phyloP scores from a whole-genome alignment of 2,888 invertebrate species.

The Polyommatus icarus region DNA sequence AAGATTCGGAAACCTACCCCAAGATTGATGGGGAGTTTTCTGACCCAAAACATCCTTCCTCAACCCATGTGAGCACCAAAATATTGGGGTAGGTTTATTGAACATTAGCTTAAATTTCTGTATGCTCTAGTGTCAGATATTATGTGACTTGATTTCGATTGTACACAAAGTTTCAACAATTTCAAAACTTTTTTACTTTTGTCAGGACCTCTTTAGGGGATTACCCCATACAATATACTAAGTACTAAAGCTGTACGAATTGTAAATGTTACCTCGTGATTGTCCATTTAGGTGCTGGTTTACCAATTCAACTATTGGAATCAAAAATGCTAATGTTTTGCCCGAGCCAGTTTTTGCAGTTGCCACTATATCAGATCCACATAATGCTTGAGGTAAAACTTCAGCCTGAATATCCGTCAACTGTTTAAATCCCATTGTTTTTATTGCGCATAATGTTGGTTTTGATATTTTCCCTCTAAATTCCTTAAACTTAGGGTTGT shows the following conservation, averaged over 20 bases:
- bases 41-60: too few relatives aligned
- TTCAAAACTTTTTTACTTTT: too few relatives aligned
- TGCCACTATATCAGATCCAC: constrained; percentile 95
- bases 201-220: too few relatives aligned
- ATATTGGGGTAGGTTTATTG: too few relatives aligned
- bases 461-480: constrained; percentile 84
- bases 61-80: too few relatives aligned
- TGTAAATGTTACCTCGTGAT: constrained; percentile 37
- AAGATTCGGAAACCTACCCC: too few relatives aligned
- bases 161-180: too few relatives aligned
- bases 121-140: too few relatives aligned
- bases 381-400: constrained; percentile 91
- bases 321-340: constrained; percentile 96
- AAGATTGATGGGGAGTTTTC: too few relatives aligned
- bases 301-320: constrained; percentile 95
- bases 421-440: constrained; percentile 92
- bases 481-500: constrained; percentile 70
- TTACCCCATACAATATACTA: too few relatives aligned
- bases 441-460: constrained; percentile 86
- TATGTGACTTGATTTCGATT: too few relatives aligned
- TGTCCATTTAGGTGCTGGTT: constrained; percentile 73
- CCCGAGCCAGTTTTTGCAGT: constrained; percentile 98
- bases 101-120: too few relatives aligned
- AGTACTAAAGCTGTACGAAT: background rate
- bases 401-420: constrained; percentile 97